Base-by-base conservation (phyloP, 2,797 vertebrate species). In the Pteronotus mesoamericanus region DNA sequence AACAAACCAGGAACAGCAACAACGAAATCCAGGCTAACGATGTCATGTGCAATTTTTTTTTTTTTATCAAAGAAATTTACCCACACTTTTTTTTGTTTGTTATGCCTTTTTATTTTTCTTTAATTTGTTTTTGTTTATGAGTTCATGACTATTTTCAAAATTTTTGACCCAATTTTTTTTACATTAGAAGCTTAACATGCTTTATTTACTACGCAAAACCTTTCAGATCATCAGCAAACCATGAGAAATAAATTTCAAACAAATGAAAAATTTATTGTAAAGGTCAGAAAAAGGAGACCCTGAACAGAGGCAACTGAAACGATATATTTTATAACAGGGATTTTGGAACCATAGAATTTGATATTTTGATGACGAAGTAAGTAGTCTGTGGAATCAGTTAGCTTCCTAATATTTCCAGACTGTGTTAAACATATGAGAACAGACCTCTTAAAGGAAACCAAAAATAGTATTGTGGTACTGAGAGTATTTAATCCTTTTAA, bases 191-290 rank as follows among this genome's bases (percentile, higher is more conserved):
- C 2, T 12, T n/a, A 46, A 11, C 24, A 14, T 44, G 11, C 96
- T 32, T 48, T 68, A 71, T 78, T 96, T 77, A 83, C 11, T 37
- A 6, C 32, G 44, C 24, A 86, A 95, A 96, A 22, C 10, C 69
- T 74, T 10, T 92, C 85, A 89, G 37, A 91, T 24, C 80, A 88
- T 51, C 84, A 97, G 19, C 61, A 95, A 96, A 78, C 42, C 77
- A 24, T 15, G 53, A 97, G 87, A 85, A 87, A 84, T 64, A 71
- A 3, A 82, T 77, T 95, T 97, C n/a, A 84, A 94, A 96, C 14
- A 21, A 96, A 68, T 15, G 48, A 46, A 93, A 96, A 91, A 48
- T 53, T 24, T 10, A 46, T 44, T 92, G 44, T 80, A 61, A 97
- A 97, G 32, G 4, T 93, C 83, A 96, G 87, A 89, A 87, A 88